These are phyloP conservation scores for Drosophila tropicalis DNA, from an alignment of 1,140 invertebrate species.

Conservation along the genomic window DNA sequence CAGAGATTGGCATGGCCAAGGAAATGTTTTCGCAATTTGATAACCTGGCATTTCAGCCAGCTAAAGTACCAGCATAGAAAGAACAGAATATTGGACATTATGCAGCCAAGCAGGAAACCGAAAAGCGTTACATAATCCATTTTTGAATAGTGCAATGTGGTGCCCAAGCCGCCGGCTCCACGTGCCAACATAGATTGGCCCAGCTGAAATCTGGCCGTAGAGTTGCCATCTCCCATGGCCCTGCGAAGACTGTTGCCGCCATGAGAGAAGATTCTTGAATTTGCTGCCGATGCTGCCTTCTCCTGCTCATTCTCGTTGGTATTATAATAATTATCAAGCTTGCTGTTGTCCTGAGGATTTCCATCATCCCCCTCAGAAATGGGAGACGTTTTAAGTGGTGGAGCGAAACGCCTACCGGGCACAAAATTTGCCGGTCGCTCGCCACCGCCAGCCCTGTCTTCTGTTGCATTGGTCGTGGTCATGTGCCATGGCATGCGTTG, in stretches of 20 bases:
- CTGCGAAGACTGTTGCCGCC: neutral
- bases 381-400: neutral
- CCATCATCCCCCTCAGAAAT: neutral
- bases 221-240: neutral
- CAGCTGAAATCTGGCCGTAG: neutral
- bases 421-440: neutral
- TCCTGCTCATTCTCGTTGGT: neutral
- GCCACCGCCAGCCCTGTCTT: conserved; percentile 5
- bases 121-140: conserved; percentile 71
- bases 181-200: conserved; percentile 1
- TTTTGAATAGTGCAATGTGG: conserved; percentile 27
- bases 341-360: neutral
- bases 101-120: conserved; percentile 58
- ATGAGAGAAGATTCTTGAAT: neutral
- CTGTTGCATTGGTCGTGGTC: neutral
- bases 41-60: conserved; percentile 60
- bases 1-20: conserved; percentile 57
- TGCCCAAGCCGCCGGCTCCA: neutral
- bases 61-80: conserved; percentile 67
- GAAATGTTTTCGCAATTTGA: conserved; percentile 50
- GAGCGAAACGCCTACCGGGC: neutral
- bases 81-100: conserved; percentile 55
- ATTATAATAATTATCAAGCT: neutral
- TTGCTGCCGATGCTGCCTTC: neutral
- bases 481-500: neutral